Percentiles rank a stretch among this genome's conserved stretches.
phyloP scores from a whole-genome alignment of 2,888 invertebrate genomes.

The Cynaeus angustus region DNA sequence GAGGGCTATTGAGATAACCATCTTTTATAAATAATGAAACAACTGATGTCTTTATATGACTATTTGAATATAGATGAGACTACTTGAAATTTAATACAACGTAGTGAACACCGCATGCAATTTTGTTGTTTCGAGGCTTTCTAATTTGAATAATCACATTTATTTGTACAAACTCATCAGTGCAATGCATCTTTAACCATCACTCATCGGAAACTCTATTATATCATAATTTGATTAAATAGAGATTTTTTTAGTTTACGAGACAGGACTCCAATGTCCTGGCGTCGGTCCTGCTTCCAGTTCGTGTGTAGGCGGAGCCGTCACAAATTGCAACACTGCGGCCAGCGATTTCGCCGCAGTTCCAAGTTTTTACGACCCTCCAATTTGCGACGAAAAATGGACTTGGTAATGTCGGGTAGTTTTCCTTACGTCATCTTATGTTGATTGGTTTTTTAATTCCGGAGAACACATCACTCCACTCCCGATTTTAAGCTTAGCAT shows the following conservation, averaged over 20 bases:
- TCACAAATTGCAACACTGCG: conserved; percentile 70
- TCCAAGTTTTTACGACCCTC: conserved; percentile 70
- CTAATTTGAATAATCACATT: conserved; percentile 9
- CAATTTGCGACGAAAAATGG: conserved; percentile 69
- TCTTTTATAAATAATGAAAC: conserved; percentile 27
- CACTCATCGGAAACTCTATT: background rate
- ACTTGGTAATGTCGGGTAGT: conserved; percentile 59
- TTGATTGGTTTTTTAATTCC: conserved; percentile 54
- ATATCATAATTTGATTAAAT: too few species aligned
- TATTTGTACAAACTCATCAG: conserved; percentile 5
- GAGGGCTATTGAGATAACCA: background rate
- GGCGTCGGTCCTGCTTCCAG: conserved; percentile 56
- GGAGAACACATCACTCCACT: background rate
- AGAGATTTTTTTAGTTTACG: conserved; percentile 27
- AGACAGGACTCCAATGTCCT: conserved; percentile 32
- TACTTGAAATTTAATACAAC: conserved; percentile 7
- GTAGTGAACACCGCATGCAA: conserved; percentile 6
- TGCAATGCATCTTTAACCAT: background rate
- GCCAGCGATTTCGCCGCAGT: conserved; percentile 65
- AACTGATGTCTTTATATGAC: conserved; percentile 3
- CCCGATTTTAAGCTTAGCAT: conserved; percentile 15
- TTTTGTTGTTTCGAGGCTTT: conserved; percentile 19
- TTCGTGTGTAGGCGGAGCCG: conserved; percentile 65
- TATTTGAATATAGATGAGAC: conserved; percentile 32
- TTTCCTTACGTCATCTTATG: conserved; percentile 56